Conservation (phyloP, 2,797 vertebrate species). For the Sebastes minor region DNA sequence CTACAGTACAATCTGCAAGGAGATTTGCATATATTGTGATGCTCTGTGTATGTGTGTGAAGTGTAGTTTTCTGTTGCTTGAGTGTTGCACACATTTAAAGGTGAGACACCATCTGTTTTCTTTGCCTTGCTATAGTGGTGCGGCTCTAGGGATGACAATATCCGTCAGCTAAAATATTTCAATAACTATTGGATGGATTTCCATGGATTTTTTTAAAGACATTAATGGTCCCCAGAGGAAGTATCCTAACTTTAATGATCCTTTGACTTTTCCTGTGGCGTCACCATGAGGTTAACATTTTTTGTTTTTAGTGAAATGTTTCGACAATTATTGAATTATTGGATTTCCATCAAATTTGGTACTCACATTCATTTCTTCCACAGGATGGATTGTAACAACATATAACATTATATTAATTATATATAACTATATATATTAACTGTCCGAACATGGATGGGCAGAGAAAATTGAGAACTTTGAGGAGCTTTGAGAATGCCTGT, state of each 20-base stretch:
- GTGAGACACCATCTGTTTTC: background rate
- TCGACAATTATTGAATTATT: background rate
- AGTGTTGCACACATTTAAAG: background rate
- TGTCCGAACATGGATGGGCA: too few species aligned
- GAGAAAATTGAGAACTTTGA: too few species aligned
- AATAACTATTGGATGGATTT: background rate
- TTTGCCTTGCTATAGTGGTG: background rate
- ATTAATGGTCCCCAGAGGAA: background rate
- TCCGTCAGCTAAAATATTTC: background rate
- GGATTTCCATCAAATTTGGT: background rate
- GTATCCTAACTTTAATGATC: background rate
- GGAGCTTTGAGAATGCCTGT: too few species aligned
- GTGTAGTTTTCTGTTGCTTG: background rate
- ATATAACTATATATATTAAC: too few species aligned
- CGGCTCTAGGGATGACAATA: background rate
- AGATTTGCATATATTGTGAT: slow-evolving; percentile 30
- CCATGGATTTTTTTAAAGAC: background rate
- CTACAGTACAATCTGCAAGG: background rate
- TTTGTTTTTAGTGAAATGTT: background rate
- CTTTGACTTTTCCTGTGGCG: too few species aligned
- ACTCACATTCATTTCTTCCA: background rate
- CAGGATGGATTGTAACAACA: background rate
- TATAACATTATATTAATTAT: too few species aligned
- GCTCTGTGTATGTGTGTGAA: background rate
- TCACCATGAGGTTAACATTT: background rate